Base-by-base conservation (phyloP, 2,888 invertebrate species). In the Ectobius pallidus region DNA sequence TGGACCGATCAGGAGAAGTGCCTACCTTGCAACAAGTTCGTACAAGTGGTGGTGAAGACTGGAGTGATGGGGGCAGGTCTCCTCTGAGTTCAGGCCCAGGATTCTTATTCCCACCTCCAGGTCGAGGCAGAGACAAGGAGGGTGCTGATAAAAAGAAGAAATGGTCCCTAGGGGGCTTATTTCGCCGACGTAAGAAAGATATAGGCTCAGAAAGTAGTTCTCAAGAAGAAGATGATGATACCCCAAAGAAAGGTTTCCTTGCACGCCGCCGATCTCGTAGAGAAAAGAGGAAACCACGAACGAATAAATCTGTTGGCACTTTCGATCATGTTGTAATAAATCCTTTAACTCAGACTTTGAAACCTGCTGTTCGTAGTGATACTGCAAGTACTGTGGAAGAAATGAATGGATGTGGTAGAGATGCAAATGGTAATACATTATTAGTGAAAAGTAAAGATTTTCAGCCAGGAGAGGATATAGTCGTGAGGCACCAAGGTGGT, bases 141-240 rank as follows among this genome's bases (percentile, higher is more conserved):
- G 79, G 80, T 75, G 86, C 86, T 76, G 90, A 89, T 78, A 91
- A 90, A 78, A 85, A 84, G 78, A 88, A 87, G 79, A 93, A 92
- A 82, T 94, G 94, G 94, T 92, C 92, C 9, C 87, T 94, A 55
- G 93, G 94, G 7, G 91, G 91, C 78, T 86, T 94, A 2, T 92
- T 94, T 80, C 87, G 92, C 75, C 76, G 81, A 62, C 87, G 91
- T 80, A 91, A 91, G 83, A 92, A 92, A 82, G 90, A 90, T 77
- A 88, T 89, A 74, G 89, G 88, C 76, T 87, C 85, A 62, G 87
- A 85, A 14, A 85, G 86, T 25, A 71, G 88, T 18, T 87, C 87
- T 77, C 85, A 84, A 61, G 85, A 84, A 39, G 85, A 86, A 58
- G 85, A 85, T 34, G 85, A 84, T 32, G 80, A 80, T 14, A 79